Base-by-base conservation (phyloP, 2,888 invertebrate genomes). In the Thecocarcelia acutangulata region DNA sequence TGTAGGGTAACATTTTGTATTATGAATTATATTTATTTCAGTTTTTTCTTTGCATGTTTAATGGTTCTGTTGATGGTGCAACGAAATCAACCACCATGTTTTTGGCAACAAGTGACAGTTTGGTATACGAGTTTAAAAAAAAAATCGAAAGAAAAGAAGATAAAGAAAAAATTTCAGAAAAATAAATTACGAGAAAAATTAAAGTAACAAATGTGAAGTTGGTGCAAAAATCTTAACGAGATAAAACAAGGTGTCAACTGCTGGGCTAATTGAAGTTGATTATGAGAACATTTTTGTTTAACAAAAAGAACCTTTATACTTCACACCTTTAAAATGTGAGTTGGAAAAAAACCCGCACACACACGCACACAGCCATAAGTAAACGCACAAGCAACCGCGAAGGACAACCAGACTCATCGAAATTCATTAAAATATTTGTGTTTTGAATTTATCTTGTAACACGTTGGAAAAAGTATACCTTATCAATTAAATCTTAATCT, bases 181-280 rank as follows among this genome's bases (percentile, higher is more conserved):
- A 68, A 56, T 40, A 73, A 64, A 56, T 48, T 61, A 61, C 52
- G 52, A 52, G 72, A 63, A 66, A 74, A 74, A 74, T 66, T 66
- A 58, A 48, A 58, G 72, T 54, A 66, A 58, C 76, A 80, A 80
- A 72, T 72, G 66, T 56, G 54, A 54, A 70, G 63, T 70, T 72
- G 80, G n/a, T 54, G 68, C 58, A 80, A 78, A 72, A 78, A 78
- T 73, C 78, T 78, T 78, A 78, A 78, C 82, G 82, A 82, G 82
- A 82, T 78, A 82, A 82, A 78, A 82, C 78, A 70, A 78, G 74
- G 82, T 82, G 82, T 82, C 82, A 82, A 82, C 82, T 78, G 78
- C 70, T 82, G 82, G 78, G 74, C 82, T 82, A 82, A 82, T 82
- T 82, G 82, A 82, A 82, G 70, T 82, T 82, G 82, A 82, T 82